A percentile compares a stretch with the other conserved stretches of the same genome.
Conservation (phyloP, 1,140 invertebrate species). For the Drosophila kikkawai region DNA sequence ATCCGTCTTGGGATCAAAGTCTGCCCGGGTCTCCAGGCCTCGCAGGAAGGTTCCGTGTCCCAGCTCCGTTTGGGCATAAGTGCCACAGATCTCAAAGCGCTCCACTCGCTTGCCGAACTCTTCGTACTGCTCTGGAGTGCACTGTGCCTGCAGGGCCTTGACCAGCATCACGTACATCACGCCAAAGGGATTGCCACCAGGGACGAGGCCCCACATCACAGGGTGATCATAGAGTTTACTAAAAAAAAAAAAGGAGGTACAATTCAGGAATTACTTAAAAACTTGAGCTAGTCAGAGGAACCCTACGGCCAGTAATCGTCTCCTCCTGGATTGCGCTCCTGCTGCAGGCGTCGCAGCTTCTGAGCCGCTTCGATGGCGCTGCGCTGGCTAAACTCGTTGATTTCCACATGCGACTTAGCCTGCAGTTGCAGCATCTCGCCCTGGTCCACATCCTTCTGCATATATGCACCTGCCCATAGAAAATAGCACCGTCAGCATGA, state of each 20-base stretch:
- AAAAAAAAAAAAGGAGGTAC: neutral
- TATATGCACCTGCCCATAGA: constrained; percentile 36
- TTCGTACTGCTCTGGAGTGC: constrained; percentile 92
- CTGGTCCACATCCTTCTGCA: constrained; percentile 51
- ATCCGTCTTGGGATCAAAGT: constrained; percentile 93
- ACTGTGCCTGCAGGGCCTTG: constrained; percentile 94
- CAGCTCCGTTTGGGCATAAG: constrained; percentile 97
- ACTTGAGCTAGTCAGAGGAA: neutral
- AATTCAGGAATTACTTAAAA: neutral
- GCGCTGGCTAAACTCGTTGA: constrained; percentile 79
- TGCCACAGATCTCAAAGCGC: constrained; percentile 93
- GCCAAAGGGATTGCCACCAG: constrained; percentile 92
- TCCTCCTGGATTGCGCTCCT: constrained; percentile 88
- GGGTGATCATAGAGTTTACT: constrained; percentile 49
- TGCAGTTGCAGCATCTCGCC: constrained; percentile 36
- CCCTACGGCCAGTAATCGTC: constrained; percentile 88
- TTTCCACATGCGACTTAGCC: constrained; percentile 68
- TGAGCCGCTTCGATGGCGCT: constrained; percentile 90
- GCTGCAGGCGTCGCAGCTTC: constrained; percentile 90
- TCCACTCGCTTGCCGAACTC: constrained; percentile 91
- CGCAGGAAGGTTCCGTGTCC: constrained; percentile 97
- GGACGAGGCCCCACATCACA: constrained; percentile 84
- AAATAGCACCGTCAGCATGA: constrained; percentile 47
- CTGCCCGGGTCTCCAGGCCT: constrained; percentile 96
- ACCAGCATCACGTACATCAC: constrained; percentile 97